Percentiles rank a stretch among this genome's conserved stretches.
phyloP scores from a whole-genome alignment of 2,797 vertebrate genomes.

The Pogonophryne albipinna region DNA sequence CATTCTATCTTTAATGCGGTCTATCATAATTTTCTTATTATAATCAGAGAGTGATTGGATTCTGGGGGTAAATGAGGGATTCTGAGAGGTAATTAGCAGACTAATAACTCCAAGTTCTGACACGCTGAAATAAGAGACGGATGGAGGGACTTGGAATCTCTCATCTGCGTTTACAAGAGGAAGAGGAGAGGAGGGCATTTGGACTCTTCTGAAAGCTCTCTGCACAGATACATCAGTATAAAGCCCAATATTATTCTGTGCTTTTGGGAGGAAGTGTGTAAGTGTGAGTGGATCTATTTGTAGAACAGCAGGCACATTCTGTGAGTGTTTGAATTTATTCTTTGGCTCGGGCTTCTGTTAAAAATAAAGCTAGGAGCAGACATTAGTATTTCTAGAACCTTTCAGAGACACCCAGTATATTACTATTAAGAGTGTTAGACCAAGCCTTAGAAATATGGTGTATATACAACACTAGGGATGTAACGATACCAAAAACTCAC shows the following conservation, averaged over 20 bases:
- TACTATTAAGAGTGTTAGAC: neutral
- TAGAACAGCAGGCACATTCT: conserved; percentile 33
- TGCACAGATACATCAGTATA: conserved; percentile 62
- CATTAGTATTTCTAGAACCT: neutral
- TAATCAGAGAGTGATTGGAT: conserved; percentile 84
- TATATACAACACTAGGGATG: neutral
- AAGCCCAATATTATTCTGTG: conserved; percentile 68
- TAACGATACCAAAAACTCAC: too few species aligned
- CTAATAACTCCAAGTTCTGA: conserved; percentile 82
- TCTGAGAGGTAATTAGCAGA: conserved; percentile 84
- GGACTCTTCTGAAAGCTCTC: conserved; percentile 59
- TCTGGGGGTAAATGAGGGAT: conserved; percentile 82
- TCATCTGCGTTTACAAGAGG: conserved; percentile 58
- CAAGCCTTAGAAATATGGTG: neutral
- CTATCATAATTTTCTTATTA: conserved; percentile 84
- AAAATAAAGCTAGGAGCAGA: conserved; percentile 2
- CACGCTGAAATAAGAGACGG: conserved; percentile 79
- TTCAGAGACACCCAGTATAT: neutral
- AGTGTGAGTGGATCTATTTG: conserved; percentile 56
- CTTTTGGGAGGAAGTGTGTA: conserved; percentile 41
- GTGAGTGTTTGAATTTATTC: conserved; percentile 40
- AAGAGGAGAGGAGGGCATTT: conserved; percentile 27
- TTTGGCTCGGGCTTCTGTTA: conserved; percentile 17
- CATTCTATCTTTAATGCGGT: conserved; percentile 80
- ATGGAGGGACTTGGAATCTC: conserved; percentile 74